Evolutionary conservation across 2,888 invertebrate species (phyloP).

Genomic region (Biston stratarius): DNA sequence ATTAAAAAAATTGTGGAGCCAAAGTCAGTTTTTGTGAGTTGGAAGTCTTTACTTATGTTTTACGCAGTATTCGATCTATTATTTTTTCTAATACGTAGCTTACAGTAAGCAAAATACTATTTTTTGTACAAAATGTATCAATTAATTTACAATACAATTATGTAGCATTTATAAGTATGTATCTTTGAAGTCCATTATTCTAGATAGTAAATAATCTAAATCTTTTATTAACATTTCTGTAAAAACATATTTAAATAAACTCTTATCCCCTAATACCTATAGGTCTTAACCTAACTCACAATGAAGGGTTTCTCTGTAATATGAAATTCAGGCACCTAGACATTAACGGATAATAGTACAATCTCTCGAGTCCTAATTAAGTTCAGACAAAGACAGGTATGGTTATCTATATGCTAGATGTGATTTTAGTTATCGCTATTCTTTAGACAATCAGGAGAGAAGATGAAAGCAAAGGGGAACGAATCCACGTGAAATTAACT

Average conservation of each 20-base stretch:
- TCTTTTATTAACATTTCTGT: background rate
- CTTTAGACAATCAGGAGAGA: background rate
- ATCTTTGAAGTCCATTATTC: background rate
- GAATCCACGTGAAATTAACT: too few relatives aligned
- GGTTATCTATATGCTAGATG: slow-evolving; percentile 12
- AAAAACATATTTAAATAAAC: background rate
- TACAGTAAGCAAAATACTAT: too few relatives aligned
- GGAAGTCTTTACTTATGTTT: too few relatives aligned
- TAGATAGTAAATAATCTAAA: background rate
- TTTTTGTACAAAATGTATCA: too few relatives aligned
- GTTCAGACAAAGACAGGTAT: slow-evolving; percentile 21
- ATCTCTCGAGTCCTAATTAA: slow-evolving; percentile 29
- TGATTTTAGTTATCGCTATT: background rate
- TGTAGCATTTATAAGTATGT: too few relatives aligned
- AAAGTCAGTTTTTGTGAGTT: too few relatives aligned
- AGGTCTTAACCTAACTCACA: slow-evolving; percentile 4
- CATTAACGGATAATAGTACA: slow-evolving; percentile 25
- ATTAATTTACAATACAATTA: too few relatives aligned
- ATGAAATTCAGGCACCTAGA: slow-evolving; percentile 12
- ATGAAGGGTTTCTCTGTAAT: slow-evolving; percentile 13
- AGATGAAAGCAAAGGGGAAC: background rate
- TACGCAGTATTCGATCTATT: too few relatives aligned
- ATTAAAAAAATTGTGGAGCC: too few relatives aligned
- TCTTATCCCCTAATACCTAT: background rate
- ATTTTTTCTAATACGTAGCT: too few relatives aligned